Percentiles rank a stretch among this genome's conserved stretches.
phyloP scores from a whole-genome alignment of 2,113 vertebrate genomes.

The Eulemur rufifrons region DNA sequence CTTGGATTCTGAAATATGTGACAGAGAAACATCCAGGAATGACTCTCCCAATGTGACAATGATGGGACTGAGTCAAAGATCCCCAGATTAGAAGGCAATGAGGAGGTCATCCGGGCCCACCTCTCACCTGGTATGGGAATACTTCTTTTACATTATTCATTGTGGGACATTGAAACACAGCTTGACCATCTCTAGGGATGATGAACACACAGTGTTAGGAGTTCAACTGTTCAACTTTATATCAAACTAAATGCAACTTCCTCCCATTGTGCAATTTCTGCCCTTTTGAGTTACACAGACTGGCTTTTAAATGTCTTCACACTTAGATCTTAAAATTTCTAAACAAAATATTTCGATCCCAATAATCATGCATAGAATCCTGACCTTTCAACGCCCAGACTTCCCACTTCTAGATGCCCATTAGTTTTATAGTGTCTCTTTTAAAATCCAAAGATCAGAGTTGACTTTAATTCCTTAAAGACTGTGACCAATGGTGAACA shows the following conservation, averaged over 20 bases:
- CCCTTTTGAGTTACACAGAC: neutral
- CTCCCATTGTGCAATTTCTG: neutral
- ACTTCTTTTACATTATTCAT: neutral
- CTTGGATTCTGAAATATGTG: neutral
- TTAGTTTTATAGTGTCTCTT: neutral
- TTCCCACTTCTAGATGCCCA: neutral
- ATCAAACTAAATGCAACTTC: neutral
- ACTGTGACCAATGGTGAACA: neutral
- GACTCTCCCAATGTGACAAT: neutral
- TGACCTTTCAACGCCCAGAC: neutral
- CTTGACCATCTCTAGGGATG: neutral
- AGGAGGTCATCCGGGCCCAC: neutral
- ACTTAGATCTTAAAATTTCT: neutral
- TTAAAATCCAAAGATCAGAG: neutral
- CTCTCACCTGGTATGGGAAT: neutral
- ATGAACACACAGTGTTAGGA: neutral
- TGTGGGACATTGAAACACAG: neutral
- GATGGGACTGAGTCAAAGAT: neutral
- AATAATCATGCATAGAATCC: neutral
- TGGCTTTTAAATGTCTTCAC: neutral
- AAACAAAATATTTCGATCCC: neutral
- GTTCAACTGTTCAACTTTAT: neutral
- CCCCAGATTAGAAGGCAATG: neutral
- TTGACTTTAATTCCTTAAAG: neutral
- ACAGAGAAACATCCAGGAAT: neutral